Conservation (phyloP, 1,140 invertebrate species). For the Eumaeus atala region DNA sequence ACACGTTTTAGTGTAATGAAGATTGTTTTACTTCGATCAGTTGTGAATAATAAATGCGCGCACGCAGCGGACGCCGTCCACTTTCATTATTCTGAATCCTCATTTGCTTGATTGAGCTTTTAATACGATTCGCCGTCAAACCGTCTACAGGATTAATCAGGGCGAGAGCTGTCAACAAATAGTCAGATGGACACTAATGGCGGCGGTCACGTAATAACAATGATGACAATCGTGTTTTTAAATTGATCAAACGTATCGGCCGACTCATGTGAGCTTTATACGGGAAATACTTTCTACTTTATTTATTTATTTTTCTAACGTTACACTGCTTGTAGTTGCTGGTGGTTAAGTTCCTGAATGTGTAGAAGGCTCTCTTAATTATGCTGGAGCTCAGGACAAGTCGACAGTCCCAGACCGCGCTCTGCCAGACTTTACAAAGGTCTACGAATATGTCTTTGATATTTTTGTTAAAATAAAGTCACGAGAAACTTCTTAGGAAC, state of each 20-base stretch:
- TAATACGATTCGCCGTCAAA: constrained; percentile 67
- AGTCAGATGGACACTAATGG: constrained; percentile 48
- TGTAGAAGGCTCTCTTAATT: too few species aligned
- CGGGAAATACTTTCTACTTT: too few species aligned
- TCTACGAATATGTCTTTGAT: too few species aligned
- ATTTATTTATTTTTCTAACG: too few species aligned
- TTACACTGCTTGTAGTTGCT: too few species aligned
- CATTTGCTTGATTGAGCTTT: constrained; percentile 74
- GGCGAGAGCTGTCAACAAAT: constrained; percentile 64
- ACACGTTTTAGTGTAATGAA: constrained; percentile 68
- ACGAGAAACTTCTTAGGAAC: too few species aligned
- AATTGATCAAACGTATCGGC: constrained; percentile 19
- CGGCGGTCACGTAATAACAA: constrained; percentile 48
- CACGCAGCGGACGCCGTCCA: constrained; percentile 57
- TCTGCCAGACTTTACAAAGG: too few species aligned
- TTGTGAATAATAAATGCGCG: constrained; percentile 70
- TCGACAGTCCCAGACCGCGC: too few species aligned
- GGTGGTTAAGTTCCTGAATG: too few species aligned
- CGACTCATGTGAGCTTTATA: constrained; percentile 4
- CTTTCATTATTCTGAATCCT: constrained; percentile 71
- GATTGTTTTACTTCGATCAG: constrained; percentile 61
- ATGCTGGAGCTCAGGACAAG: too few species aligned
- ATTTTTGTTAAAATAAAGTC: too few species aligned
- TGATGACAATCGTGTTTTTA: constrained; percentile 29
- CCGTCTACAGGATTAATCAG: constrained; percentile 62